phyloP scores from a whole-genome alignment of 1,140 invertebrate genomes.

The Drosophila cardini region DNA sequence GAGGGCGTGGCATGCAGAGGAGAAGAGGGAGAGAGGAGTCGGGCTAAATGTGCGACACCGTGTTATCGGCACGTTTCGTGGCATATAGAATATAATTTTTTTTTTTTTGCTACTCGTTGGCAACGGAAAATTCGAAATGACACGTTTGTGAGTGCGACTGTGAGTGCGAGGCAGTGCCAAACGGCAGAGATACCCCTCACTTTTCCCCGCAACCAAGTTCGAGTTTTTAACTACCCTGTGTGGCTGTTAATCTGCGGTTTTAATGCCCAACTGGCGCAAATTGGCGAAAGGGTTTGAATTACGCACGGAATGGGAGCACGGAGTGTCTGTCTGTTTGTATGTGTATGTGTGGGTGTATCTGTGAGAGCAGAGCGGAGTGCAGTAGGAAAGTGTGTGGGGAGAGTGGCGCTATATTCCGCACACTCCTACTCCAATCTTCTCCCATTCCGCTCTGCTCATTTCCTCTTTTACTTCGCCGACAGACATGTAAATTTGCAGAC shows the following conservation, averaged over 20 bases:
- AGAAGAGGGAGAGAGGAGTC: neutral
- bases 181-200: neutral
- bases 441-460: slow-evolving; percentile 11
- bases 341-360: neutral
- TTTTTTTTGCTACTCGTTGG: slow-evolving; percentile 53
- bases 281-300: slow-evolving; percentile 80
- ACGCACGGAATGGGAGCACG: slow-evolving; percentile 34
- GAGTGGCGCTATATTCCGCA: neutral
- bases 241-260: slow-evolving; percentile 81
- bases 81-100: slow-evolving; percentile 33
- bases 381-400: neutral
- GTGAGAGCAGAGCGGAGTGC: neutral
- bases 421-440: neutral
- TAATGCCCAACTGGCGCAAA: slow-evolving; percentile 79
- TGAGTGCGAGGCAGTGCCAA: slow-evolving; percentile 38
- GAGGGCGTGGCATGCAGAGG: slow-evolving; percentile 24
- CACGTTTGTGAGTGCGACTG: slow-evolving; percentile 70
- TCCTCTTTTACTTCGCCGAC: slow-evolving; percentile 16
- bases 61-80: slow-evolving; percentile 80
- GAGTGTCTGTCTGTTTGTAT: neutral
- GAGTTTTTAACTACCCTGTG: slow-evolving; percentile 75
- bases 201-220: neutral
- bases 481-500: slow-evolving; percentile 79
- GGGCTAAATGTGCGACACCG: slow-evolving; percentile 70
- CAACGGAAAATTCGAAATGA: slow-evolving; percentile 78